Evolutionary conservation across 2,797 vertebrate species (phyloP).

Genomic region (Rhynchotus rufescens): DNA sequence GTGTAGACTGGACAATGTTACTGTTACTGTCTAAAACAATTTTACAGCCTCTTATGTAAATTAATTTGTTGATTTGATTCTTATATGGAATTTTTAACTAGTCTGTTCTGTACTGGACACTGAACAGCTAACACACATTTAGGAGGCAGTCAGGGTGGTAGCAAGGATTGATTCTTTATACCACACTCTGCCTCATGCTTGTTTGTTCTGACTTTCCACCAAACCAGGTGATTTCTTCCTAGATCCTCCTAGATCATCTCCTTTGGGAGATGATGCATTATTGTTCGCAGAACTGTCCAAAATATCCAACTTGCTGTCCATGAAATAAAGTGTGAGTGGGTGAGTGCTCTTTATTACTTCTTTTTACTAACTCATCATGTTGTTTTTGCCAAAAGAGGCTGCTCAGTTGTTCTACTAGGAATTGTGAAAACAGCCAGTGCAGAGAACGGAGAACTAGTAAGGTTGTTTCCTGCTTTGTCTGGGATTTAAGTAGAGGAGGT

Average conservation of each 20-base stretch:
- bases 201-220: neutral
- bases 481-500: neutral
- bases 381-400: neutral
- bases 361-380: neutral
- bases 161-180: neutral
- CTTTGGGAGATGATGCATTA: neutral
- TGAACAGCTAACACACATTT: neutral
- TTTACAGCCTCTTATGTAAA: conserved; percentile 4
- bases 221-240: neutral
- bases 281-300: neutral
- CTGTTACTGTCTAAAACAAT: neutral
- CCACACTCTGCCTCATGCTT: neutral
- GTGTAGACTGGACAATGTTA: neutral
- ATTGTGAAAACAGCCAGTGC: neutral
- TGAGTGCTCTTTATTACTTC: neutral
- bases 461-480: neutral
- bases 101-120: neutral
- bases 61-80: conserved; percentile 4
- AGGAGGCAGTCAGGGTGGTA: neutral
- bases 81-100: neutral
- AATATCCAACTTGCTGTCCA: neutral
- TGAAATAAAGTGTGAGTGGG: neutral
- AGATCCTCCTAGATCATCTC: no score
- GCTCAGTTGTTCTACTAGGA: neutral
- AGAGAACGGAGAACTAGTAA: neutral